phyloP scores from a whole-genome alignment of 2,797 vertebrate genomes.

The Vespertilio murinus region DNA sequence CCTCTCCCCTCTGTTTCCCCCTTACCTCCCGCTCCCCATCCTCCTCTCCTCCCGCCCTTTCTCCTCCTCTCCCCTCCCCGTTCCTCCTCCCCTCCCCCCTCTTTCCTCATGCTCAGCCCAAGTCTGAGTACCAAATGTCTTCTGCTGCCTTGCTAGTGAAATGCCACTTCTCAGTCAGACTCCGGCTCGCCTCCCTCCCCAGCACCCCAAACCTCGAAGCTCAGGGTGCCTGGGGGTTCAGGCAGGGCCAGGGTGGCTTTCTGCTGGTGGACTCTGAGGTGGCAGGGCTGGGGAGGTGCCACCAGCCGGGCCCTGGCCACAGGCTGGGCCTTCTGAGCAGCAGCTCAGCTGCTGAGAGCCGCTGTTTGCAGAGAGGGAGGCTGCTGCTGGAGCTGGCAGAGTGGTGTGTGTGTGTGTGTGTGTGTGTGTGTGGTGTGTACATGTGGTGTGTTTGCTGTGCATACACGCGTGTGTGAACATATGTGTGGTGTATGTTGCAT shows the following conservation, averaged over 20 bases:
- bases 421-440: not conserved
- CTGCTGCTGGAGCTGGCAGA: not conserved
- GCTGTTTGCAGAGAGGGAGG: not conserved
- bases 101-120: constrained; percentile 38
- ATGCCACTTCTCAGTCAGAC: constrained; percentile 15
- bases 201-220: not conserved
- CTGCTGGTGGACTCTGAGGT: not conserved
- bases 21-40: fast-evolving
- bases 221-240: constrained; percentile 35
- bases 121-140: not conserved
- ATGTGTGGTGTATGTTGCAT: not conserved
- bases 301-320: not conserved
- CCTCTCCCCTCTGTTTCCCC: too few relatives aligned
- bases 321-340: not conserved
- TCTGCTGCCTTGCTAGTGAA: constrained; percentile 10
- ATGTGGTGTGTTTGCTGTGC: too few relatives aligned
- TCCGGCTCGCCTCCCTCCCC: not conserved
- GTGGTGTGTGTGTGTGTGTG: not conserved
- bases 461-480: too few relatives aligned
- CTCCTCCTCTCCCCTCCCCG: fast-evolving
- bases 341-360: not conserved
- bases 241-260: constrained; percentile 53
- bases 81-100: not conserved
- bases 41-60: not conserved
- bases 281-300: too few relatives aligned